These are phyloP conservation scores for Pyrgus malvae DNA, from an alignment of 2,888 invertebrate species.

Conservation along the genomic window DNA sequence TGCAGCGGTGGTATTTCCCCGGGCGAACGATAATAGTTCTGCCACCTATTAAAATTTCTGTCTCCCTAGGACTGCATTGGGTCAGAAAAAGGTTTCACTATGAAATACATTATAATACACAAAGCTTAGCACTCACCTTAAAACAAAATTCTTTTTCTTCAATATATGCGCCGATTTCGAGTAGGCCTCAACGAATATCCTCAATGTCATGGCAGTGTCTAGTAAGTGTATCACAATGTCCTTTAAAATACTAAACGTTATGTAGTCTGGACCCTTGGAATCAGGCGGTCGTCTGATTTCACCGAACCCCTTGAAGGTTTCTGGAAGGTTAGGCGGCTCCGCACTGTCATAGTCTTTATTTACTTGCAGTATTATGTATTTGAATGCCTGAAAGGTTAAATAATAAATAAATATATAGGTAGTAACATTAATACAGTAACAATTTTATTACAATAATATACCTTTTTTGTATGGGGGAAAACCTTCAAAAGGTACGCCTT, in stretches of 20 bases:
- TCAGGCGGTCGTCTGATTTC: conserved; percentile 61
- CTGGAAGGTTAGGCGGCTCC: conserved; percentile 71
- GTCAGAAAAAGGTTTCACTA: no score
- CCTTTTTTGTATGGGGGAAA: no score
- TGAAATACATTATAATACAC: no score
- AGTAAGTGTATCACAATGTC: conserved; percentile 86
- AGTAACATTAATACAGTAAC: no score
- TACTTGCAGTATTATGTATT: conserved; percentile 76
- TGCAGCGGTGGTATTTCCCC: no score
- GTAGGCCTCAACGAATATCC: conserved; percentile 85
- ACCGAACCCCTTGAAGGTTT: conserved; percentile 70
- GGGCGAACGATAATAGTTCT: no score
- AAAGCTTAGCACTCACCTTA: conserved; percentile 63
- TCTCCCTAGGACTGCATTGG: no score
- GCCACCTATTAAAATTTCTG: no score
- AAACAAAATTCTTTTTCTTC: conserved; percentile 81
- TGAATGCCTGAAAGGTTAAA: conserved; percentile 58
- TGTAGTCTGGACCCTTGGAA: conserved; percentile 49
- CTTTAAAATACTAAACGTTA: conserved; percentile 74
- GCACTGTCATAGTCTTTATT: conserved; percentile 70
- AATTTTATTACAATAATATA: no score
- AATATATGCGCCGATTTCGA: conserved; percentile 78
- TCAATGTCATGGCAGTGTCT: conserved; percentile 86
- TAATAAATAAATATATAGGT: neutral
- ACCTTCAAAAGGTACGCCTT: no score